A percentile compares a stretch with the other conserved stretches of the same genome.
Evolutionary conservation across 2,113 vertebrate species (phyloP).

Genomic region (Sus scrofa): T2T-Sscrofa CM000830.6:96047501-96048000

Average conservation of each 20-base stretch:
- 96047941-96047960: no score
- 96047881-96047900: conserved; percentile 12
- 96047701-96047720: conserved; percentile 96
- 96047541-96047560: not conserved
- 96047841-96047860: conserved; percentile 79
- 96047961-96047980: no score
- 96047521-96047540: conserved; percentile 19
- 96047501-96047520: not conserved
- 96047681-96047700: conserved; percentile 94
- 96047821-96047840: conserved; percentile 92
- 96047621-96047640: conserved; percentile 58
- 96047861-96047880: conserved; percentile 54
- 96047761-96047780: conserved; percentile 91
- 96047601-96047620: not conserved
- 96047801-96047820: conserved; percentile 89
- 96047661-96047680: conserved; percentile 95
- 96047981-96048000: no score
- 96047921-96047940: not conserved
- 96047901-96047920: conserved; percentile 19
- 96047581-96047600: not conserved
- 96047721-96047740: conserved; percentile 91
- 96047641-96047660: conserved; percentile 96
- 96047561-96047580: conserved; percentile 22
- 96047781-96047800: conserved; percentile 91
- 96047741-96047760: conserved; percentile 92